These are phyloP conservation scores for Cebus imitator DNA, from an alignment of 2,113 vertebrate species.

Conservation along the genomic window DNA sequence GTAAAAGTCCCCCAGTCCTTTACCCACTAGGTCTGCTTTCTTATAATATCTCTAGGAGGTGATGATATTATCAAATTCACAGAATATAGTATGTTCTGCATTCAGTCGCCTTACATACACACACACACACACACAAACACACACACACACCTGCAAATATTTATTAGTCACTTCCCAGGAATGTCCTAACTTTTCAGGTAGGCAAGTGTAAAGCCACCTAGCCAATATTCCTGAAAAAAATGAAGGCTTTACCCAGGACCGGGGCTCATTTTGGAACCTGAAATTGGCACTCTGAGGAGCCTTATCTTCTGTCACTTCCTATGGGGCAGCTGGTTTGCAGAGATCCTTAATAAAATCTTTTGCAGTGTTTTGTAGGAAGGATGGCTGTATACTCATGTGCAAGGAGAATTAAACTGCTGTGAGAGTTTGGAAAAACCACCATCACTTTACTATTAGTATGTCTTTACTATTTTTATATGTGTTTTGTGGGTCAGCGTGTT, in stretches of 20 bases:
- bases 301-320: neutral
- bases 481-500: neutral
- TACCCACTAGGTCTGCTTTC: neutral
- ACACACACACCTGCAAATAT: neutral
- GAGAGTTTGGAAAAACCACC: neutral
- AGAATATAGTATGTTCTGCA: neutral
- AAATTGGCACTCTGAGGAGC: neutral
- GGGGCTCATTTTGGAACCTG: neutral
- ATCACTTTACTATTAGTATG: neutral
- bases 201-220: neutral
- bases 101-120: neutral
- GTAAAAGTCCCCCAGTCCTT: neutral
- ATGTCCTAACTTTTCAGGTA: neutral
- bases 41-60: neutral
- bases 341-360: neutral
- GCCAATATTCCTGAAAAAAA: neutral
- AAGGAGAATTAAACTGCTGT: neutral
- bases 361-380: slow-evolving; percentile 46
- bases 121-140: neutral
- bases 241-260: neutral
- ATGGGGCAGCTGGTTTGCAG: neutral
- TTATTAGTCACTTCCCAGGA: neutral
- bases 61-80: neutral
- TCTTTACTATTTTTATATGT: neutral
- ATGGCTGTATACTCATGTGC: neutral